Evolutionary conservation across 2,888 invertebrate genomes (phyloP).

Genomic region (Agrotis ipsilon): DNA sequence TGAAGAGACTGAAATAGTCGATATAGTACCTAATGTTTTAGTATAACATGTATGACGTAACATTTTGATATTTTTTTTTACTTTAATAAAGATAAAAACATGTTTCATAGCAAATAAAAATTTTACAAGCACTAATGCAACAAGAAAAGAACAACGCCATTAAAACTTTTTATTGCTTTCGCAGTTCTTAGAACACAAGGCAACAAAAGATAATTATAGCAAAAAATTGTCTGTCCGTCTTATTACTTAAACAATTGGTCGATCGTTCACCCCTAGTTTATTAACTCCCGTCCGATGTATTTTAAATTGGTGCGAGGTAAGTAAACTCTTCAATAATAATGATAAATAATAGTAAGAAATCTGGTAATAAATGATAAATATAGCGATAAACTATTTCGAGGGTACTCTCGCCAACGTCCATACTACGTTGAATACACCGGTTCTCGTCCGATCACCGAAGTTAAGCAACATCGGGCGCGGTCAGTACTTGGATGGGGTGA

Average conservation of each 20-base stretch:
- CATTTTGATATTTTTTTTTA: too few relatives aligned
- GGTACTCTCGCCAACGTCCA: slow-evolving; percentile 44
- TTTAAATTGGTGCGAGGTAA: neutral
- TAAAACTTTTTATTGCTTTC: slow-evolving; percentile 2
- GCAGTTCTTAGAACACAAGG: slow-evolving; percentile 16
- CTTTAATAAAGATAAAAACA: too few relatives aligned
- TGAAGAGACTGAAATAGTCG: accelerated
- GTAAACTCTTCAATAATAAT: too few relatives aligned
- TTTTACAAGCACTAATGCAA: slow-evolving; percentile 2
- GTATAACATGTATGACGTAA: too few relatives aligned
- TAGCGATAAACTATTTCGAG: neutral
- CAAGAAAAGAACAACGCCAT: neutral
- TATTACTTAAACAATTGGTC: slow-evolving; percentile 1
- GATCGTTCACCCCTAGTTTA: slow-evolving; percentile 6
- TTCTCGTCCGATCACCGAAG: slow-evolving; percentile 88
- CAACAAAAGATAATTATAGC: slow-evolving; percentile 42
- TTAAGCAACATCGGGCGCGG: slow-evolving; percentile 86
- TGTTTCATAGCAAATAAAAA: neutral
- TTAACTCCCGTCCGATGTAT: neutral
- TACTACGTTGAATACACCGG: slow-evolving; percentile 81
- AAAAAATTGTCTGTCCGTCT: slow-evolving; percentile 17
- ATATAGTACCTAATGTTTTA: too few relatives aligned
- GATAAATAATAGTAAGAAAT: too few relatives aligned
- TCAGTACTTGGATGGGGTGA: slow-evolving; percentile 88
- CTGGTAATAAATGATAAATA: too few relatives aligned